Percentiles rank a stretch among this genome's conserved stretches.
phyloP scores from a whole-genome alignment of 2,888 invertebrate species.

The Tanypteryx hageni region DNA sequence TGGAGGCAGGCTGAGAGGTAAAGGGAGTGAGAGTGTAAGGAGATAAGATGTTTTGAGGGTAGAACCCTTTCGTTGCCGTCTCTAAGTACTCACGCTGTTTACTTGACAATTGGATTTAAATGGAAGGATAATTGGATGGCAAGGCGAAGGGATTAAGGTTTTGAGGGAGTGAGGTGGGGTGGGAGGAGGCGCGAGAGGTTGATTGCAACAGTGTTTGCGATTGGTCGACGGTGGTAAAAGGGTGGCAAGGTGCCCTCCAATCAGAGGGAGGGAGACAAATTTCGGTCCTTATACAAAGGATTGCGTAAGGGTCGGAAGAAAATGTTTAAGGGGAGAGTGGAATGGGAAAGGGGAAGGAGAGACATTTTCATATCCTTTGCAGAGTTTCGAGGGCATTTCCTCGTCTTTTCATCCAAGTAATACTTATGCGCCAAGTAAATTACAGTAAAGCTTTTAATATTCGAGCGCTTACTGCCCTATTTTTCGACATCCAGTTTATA shows the following conservation, averaged over 20 bases:
- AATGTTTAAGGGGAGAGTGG: neutral
- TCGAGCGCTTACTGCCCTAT: too few species aligned
- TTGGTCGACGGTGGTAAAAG: slow-evolving; percentile 42
- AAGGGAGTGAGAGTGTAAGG: slow-evolving; percentile 6
- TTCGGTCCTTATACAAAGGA: slow-evolving; percentile 18
- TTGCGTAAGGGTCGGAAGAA: slow-evolving; percentile 1
- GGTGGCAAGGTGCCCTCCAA: slow-evolving; percentile 42
- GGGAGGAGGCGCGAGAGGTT: neutral
- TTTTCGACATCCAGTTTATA: too few species aligned
- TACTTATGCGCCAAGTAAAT: too few species aligned
- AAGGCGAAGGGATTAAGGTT: slow-evolving; percentile 54
- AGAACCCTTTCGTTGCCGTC: slow-evolving; percentile 40
- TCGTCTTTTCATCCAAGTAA: too few species aligned
- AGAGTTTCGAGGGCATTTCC: too few species aligned
- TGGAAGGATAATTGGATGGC: slow-evolving; percentile 57
- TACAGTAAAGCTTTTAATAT: too few species aligned
- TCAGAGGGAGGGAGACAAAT: slow-evolving; percentile 39
- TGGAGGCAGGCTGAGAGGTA: slow-evolving; percentile 1
- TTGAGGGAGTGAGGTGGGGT: slow-evolving; percentile 1
- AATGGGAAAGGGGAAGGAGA: neutral
- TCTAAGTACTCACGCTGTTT: slow-evolving; percentile 62
- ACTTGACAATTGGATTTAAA: slow-evolving; percentile 64
- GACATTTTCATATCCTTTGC: too few species aligned
- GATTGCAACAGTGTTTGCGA: slow-evolving; percentile 33
- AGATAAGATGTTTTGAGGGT: slow-evolving; percentile 57